Evolutionary conservation across 2,797 vertebrate genomes (phyloP).

Genomic region (Spizella passerina): DNA sequence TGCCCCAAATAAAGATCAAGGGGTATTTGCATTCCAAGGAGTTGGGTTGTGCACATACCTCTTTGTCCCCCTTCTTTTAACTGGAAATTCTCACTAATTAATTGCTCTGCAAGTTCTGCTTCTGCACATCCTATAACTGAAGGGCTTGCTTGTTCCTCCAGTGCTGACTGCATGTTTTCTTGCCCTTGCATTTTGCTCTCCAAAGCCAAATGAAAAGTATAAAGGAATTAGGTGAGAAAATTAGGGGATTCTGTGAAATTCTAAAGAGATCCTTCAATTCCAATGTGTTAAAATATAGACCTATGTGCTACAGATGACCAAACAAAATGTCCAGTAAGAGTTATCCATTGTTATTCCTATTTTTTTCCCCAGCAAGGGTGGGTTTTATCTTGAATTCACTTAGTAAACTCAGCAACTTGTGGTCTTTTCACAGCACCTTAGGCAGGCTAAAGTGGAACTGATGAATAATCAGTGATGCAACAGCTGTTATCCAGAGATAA

Average conservation of each 20-base stretch:
- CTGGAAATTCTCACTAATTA: conserved; percentile 36
- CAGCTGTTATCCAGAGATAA: conserved; percentile 67
- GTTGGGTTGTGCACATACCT: neutral
- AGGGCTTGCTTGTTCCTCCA: neutral
- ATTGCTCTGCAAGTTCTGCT: neutral
- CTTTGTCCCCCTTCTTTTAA: conserved; percentile 41
- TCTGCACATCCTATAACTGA: neutral
- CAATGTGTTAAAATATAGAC: neutral
- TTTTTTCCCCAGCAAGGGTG: neutral
- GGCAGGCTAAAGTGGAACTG: conserved; percentile 34
- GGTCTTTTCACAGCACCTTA: conserved; percentile 52
- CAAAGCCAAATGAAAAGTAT: neutral
- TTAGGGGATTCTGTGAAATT: neutral
- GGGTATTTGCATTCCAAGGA: conserved; percentile 28
- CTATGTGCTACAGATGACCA: neutral
- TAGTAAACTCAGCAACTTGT: neutral
- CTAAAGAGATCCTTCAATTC: neutral
- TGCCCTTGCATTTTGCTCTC: neutral
- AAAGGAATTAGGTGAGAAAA: neutral
- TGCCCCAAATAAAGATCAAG: conserved; percentile 48
- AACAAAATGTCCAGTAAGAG: neutral
- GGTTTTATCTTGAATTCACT: neutral
- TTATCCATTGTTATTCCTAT: neutral
- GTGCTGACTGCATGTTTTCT: neutral
- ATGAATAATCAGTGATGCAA: conserved; percentile 64